Conservation (phyloP, 2,797 vertebrate species). For the Sebastes nivosus region DNA sequence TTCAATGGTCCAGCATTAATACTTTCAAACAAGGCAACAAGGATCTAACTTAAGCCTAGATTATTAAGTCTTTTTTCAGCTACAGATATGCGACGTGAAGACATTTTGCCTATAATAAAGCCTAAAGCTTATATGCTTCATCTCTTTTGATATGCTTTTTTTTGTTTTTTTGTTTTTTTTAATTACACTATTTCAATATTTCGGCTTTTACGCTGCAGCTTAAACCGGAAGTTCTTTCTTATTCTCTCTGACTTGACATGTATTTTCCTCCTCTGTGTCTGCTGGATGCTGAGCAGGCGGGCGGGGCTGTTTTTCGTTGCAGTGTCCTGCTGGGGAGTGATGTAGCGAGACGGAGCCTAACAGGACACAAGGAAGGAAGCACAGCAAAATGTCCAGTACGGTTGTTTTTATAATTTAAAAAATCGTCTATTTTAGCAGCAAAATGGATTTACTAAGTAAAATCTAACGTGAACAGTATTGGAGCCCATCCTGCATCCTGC, state of each 20-base stretch:
- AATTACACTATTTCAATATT: background rate
- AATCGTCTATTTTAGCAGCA: background rate
- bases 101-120: too few species aligned
- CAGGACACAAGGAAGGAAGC: slow-evolving; percentile 29
- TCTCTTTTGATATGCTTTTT: too few species aligned
- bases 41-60: too few species aligned
- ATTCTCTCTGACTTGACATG: slow-evolving; percentile 37
- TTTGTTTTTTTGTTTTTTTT: too few species aligned
- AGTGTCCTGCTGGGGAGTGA: slow-evolving; percentile 58
- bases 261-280: slow-evolving; percentile 26
- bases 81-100: too few species aligned
- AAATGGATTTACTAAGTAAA: slow-evolving; percentile 48
- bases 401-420: background rate
- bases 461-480: slow-evolving; percentile 34
- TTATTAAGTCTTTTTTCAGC: too few species aligned
- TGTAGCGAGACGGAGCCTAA: slow-evolving; percentile 41
- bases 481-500: background rate
- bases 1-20: too few species aligned
- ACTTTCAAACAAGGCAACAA: too few species aligned
- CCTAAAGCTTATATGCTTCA: too few species aligned
- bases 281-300: slow-evolving; percentile 77
- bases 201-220: background rate
- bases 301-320: slow-evolving; percentile 78
- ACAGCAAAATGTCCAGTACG: background rate
- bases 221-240: slow-evolving; percentile 2